A percentile compares a stretch with the other conserved stretches of the same genome.
phyloP scores from a whole-genome alignment of 2,797 vertebrate species.

The Mastacembelus armatus region DNA sequence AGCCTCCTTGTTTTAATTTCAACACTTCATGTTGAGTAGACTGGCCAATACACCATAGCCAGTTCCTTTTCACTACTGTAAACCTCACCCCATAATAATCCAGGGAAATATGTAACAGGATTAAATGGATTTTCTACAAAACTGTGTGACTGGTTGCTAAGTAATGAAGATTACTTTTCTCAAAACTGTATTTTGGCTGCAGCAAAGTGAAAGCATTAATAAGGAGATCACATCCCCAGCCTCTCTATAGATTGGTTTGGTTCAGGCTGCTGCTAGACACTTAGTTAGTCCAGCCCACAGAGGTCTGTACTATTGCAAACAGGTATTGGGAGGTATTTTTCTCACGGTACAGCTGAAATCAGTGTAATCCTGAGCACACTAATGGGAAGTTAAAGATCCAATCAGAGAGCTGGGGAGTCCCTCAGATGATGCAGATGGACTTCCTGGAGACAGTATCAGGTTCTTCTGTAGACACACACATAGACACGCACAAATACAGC shows the following conservation, averaged over 20 bases:
- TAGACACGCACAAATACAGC: not conserved
- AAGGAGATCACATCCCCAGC: slow-evolving; percentile 7
- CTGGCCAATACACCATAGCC: not conserved
- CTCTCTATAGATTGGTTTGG: slow-evolving; percentile 27
- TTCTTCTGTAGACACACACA: slow-evolving; percentile 35
- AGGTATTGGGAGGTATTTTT: slow-evolving; percentile 17
- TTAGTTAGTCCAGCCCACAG: slow-evolving; percentile 4
- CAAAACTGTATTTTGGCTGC: slow-evolving; percentile 17
- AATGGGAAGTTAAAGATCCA: slow-evolving; percentile 56
- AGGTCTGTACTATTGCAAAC: slow-evolving; percentile 41
- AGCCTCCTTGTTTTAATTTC: too few relatives aligned
- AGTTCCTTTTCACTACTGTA: not conserved
- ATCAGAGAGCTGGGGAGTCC: slow-evolving; percentile 50
- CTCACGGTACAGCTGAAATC: slow-evolving; percentile 27
- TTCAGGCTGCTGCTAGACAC: slow-evolving; percentile 8
- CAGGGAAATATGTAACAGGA: slow-evolving; percentile 1
- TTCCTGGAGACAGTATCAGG: slow-evolving; percentile 62
- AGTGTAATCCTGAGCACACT: slow-evolving; percentile 40
- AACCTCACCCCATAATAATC: slow-evolving; percentile 10
- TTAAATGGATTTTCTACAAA: not conserved
- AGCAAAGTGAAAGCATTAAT: slow-evolving; percentile 40
- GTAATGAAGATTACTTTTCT: not conserved
- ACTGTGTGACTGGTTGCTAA: not conserved
- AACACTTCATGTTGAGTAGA: too few relatives aligned
- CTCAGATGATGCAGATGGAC: slow-evolving; percentile 54